Percentiles rank a stretch among this genome's conserved stretches.
Evolutionary conservation across 1,140 invertebrate genomes (phyloP).

Genomic region (Drusus annulatus): DNA sequence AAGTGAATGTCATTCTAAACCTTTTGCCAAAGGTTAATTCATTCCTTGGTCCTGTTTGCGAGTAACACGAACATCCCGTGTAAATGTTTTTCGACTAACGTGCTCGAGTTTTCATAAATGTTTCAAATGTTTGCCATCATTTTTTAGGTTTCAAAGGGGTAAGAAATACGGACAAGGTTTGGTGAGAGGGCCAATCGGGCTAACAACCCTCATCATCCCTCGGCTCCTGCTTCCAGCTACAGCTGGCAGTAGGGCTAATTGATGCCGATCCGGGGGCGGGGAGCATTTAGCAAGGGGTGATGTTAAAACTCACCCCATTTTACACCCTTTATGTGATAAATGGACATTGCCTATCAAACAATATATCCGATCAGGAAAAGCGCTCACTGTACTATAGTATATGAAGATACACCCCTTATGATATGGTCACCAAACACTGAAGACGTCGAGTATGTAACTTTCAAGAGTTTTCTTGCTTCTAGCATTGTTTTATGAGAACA

Average conservation of each 20-base stretch:
- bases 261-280: neutral
- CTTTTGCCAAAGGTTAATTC: conserved; percentile 1
- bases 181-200: conserved; percentile 25
- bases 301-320: conserved; percentile 20
- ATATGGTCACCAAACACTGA: too few species aligned
- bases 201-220: conserved; percentile 18
- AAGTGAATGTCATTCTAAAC: neutral
- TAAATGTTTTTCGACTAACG: neutral
- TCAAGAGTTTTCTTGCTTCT: too few species aligned
- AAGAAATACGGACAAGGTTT: neutral
- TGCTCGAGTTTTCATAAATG: conserved; percentile 16
- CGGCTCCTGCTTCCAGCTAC: neutral
- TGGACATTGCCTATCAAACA: neutral
- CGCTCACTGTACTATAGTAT: neutral
- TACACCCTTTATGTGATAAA: conserved; percentile 13
- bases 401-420: neutral
- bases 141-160: conserved; percentile 1
- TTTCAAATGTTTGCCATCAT: neutral
- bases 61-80: neutral
- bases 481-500: too few species aligned
- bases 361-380: conserved; percentile 7
- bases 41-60: neutral
- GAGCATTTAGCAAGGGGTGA: conserved; percentile 14
- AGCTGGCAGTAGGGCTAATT: conserved; percentile 5
- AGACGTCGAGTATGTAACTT: too few species aligned